Evolutionary conservation across 2,113 vertebrate species (phyloP), one percentile per base, ranked within the genome.

Genomic region (Hippocampus mohnikei): DNA sequence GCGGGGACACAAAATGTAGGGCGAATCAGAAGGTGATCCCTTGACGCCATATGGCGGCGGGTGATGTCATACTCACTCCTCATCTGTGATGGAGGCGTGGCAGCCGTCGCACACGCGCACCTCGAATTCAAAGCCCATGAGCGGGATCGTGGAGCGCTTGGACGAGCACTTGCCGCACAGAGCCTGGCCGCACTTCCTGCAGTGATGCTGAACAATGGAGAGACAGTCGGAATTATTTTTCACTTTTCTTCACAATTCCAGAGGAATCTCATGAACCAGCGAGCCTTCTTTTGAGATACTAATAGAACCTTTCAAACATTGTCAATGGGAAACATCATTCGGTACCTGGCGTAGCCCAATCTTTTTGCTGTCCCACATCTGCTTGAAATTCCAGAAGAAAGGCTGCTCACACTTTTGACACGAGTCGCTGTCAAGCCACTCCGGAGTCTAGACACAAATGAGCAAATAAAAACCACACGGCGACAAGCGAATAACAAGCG

Each of bases 311-410:
- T 37, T 37, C 33, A 37, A 37, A 7, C 8, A 50, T 20, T 18
- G 16, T 12, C 23, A 11, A 58, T 5, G 12, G 12, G 12, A 58
- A 58, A 29, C 25, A 58, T 6, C 1, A 12, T 58, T 58, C 10
- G 15, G 11, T 81, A 98, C 97, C 95, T 99, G 97, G 81, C 97
- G 93, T 1, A 99, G 90, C 71, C 97, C 96, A 59, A 99, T 99
- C 90, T 97, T 99, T 91, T 98, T 99, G 81, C 91, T 95, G 93
- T 98, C 97, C 97, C 97, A 99, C 97, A 99, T 99, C 83, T 98
- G 97, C 88, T 98, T 98, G 92, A 99, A 99, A 90, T 99, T 98
- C 97, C 97, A 99, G 91, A 99, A 99, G 87, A 99, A 99, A 53
- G 97, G 97, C 88, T 99, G 96, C 74, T 98, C 94, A 83, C 97